A percentile compares a stretch with the other conserved stretches of the same genome.
Evolutionary conservation across 2,797 vertebrate species (phyloP).

Genomic region (Eremophila alpestris): DNA sequence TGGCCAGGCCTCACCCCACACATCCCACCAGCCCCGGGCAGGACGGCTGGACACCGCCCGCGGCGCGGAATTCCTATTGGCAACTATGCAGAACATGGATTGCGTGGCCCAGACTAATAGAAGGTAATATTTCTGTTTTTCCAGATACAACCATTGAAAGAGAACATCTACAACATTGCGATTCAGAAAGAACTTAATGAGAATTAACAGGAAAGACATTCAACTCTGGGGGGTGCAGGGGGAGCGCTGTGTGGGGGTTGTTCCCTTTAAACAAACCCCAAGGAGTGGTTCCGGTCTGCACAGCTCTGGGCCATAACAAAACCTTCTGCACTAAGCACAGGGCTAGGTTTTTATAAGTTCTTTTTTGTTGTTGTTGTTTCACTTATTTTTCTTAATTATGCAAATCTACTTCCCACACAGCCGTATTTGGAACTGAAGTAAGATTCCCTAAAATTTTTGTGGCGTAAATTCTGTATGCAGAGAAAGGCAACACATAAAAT

Average conservation of each 20-base stretch:
- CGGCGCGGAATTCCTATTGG: conserved; percentile 16
- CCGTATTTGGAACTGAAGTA: conserved; percentile 16
- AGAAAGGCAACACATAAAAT: conserved; percentile 22
- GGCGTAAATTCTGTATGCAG: conserved; percentile 30
- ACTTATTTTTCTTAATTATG: conserved; percentile 21
- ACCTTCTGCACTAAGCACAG: conserved; percentile 11
- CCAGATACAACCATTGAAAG: conserved; percentile 54
- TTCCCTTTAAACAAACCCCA: neutral
- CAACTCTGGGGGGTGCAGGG: neutral
- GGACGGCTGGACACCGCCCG: neutral
- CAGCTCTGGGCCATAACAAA: conserved; percentile 9
- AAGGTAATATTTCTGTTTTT: neutral
- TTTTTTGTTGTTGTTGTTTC: neutral
- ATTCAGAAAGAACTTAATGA: conserved; percentile 51
- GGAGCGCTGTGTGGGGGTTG: neutral
- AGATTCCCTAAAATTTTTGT: conserved; percentile 39
- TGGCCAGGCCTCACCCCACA: neutral
- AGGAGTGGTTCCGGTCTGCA: neutral
- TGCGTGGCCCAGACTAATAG: conserved; percentile 50
- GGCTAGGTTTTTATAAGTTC: neutral
- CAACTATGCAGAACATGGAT: conserved; percentile 59
- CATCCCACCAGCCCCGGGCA: neutral
- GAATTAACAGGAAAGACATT: conserved; percentile 64
- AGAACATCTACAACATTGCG: conserved; percentile 49
- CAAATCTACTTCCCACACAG: conserved; percentile 39